phyloP scores from a whole-genome alignment of 2,113 vertebrate species.

The Upupa epops region DNA sequence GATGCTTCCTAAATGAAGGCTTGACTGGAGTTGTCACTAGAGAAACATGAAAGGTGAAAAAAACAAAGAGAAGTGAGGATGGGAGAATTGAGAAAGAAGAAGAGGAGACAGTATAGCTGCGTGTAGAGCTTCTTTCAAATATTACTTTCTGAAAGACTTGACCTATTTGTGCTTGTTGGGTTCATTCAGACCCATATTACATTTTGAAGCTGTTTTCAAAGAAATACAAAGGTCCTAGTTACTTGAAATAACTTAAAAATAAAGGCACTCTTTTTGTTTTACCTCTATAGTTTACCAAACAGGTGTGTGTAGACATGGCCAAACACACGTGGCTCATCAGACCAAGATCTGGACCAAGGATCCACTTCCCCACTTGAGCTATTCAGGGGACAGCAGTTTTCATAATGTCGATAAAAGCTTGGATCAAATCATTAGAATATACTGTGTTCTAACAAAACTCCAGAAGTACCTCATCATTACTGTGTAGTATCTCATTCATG shows the following conservation, averaged over 20 bases:
- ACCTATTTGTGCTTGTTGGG: neutral
- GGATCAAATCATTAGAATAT: neutral
- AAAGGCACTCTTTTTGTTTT: neutral
- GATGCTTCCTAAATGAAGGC: neutral
- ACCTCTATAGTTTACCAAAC: neutral
- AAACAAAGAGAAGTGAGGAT: neutral
- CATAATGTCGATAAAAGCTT: neutral
- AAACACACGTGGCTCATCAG: neutral
- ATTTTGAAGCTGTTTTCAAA: neutral
- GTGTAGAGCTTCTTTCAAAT: neutral
- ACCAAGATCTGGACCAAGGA: neutral
- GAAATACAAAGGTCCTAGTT: neutral
- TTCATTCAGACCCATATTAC: neutral
- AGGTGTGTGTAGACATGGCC: neutral
- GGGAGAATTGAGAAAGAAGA: neutral
- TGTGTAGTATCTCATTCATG: neutral
- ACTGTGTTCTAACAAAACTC: neutral
- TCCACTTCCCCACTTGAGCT: neutral
- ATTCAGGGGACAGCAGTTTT: neutral
- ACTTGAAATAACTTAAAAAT: neutral
- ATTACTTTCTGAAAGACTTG: neutral
- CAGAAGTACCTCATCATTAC: neutral
- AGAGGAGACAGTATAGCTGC: neutral
- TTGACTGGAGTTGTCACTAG: neutral
- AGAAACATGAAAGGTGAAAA: constrained; percentile 3